These are phyloP conservation scores for Cryptocheilus praepositus DNA, from an alignment of 2,888 invertebrate species.

Conservation along the genomic window DNA sequence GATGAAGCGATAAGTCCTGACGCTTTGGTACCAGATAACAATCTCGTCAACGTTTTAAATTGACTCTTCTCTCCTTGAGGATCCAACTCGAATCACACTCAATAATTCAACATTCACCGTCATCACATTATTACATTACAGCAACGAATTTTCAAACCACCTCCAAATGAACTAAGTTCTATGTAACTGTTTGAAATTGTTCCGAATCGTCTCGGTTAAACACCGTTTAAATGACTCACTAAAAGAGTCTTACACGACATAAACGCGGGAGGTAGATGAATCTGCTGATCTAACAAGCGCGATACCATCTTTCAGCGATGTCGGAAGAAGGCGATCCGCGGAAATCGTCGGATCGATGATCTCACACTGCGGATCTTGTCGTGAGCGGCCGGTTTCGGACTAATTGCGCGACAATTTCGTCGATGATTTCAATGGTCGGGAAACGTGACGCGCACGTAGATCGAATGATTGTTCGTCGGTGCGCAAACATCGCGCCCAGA, in stretches of 20 bases:
- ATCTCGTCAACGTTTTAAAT: no score
- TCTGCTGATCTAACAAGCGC: constrained; percentile 12
- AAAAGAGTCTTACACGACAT: constrained; percentile 3
- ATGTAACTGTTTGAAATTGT: not conserved
- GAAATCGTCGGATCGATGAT: constrained; percentile 11
- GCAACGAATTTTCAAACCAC: not conserved
- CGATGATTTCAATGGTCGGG: no score
- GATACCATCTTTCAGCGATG: constrained; percentile 24
- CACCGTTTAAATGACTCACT: not conserved
- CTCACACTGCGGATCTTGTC: not conserved
- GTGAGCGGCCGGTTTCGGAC: not conserved
- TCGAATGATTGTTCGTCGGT: no score
- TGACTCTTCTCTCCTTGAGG: no score
- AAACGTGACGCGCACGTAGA: no score
- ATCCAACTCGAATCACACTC: no score
- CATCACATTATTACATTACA: not conserved
- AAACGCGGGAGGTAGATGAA: constrained; percentile 6
- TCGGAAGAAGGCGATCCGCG: not conserved
- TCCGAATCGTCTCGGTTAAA: not conserved
- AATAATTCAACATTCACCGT: not conserved
- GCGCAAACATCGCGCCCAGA: no score
- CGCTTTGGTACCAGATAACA: no score
- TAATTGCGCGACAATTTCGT: no score
- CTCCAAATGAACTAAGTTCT: not conserved
- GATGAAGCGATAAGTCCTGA: no score